A percentile compares a stretch with the other conserved stretches of the same genome.
These are phyloP conservation scores for Myotis findleyi DNA, from an alignment of 2,797 vertebrate species.

Conservation along the genomic window DNA sequence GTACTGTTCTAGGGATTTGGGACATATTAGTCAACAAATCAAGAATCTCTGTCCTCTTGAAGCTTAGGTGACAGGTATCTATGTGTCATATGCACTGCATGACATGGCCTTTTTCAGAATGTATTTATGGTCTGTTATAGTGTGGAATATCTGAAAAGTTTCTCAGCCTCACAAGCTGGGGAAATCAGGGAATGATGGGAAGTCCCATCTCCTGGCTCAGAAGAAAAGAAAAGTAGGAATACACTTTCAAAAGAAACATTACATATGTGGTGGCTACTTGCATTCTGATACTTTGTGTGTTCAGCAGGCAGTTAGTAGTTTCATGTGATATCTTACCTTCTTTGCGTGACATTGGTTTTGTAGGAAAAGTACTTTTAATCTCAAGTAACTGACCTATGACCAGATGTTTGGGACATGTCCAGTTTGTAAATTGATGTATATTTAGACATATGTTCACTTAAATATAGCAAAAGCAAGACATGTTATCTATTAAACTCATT, in stretches of 20 bases:
- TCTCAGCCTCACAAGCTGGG: background rate
- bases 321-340: background rate
- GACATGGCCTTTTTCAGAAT: background rate
- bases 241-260: background rate
- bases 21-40: background rate
- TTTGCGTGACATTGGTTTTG: background rate
- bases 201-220: background rate
- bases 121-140: background rate
- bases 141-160: background rate
- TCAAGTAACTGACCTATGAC: background rate
- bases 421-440: background rate
- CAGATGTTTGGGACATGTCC: background rate
- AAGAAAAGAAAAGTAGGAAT: background rate
- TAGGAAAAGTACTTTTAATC: slow-evolving; percentile 16
- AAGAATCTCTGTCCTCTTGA: background rate
- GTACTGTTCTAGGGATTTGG: background rate
- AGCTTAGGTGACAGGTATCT: background rate
- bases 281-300: background rate
- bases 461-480: background rate
- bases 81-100: background rate
- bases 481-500: slow-evolving; percentile 5
- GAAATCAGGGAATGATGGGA: background rate
- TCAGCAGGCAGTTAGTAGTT: background rate
- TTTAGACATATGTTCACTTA: background rate
- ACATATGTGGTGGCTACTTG: background rate